These are phyloP conservation scores for Crypturellus undulatus DNA, from an alignment of 2,113 vertebrate genomes.

Conservation along the genomic window DNA sequence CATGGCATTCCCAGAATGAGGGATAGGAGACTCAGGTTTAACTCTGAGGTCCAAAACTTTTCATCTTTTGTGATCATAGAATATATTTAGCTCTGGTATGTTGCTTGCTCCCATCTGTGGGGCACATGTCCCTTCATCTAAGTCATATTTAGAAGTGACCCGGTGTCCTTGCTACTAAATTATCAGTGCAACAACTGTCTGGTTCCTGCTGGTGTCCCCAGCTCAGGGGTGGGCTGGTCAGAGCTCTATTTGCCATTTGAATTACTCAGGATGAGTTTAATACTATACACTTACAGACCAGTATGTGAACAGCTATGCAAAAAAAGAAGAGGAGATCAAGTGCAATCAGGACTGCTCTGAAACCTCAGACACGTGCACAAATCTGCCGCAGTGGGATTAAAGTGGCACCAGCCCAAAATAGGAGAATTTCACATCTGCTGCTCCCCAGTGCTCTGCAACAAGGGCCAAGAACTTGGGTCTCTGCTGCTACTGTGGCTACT, in stretches of 20 bases:
- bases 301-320: constrained; percentile 9
- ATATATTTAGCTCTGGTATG: constrained; percentile 69
- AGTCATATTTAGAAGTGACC: constrained; percentile 69
- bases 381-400: background rate
- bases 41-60: constrained; percentile 1
- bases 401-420: background rate
- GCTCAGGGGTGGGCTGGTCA: background rate
- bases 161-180: constrained; percentile 66
- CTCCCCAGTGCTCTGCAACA: background rate
- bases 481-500: background rate
- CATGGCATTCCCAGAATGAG: background rate
- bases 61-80: constrained; percentile 60
- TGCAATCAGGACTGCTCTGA: background rate
- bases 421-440: background rate
- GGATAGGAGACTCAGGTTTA: constrained; percentile 39
- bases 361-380: background rate
- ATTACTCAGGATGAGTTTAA: constrained; percentile 31
- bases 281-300: background rate
- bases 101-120: constrained; percentile 32
- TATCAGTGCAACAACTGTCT: constrained; percentile 66
- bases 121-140: constrained; percentile 53
- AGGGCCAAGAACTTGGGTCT: background rate
- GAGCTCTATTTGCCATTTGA: constrained; percentile 17
- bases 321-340: constrained; percentile 42
- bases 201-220: constrained; percentile 9